Evolutionary conservation across 2,888 invertebrate species (phyloP).

Genomic region (Acrocyrtus sp.): DNA sequence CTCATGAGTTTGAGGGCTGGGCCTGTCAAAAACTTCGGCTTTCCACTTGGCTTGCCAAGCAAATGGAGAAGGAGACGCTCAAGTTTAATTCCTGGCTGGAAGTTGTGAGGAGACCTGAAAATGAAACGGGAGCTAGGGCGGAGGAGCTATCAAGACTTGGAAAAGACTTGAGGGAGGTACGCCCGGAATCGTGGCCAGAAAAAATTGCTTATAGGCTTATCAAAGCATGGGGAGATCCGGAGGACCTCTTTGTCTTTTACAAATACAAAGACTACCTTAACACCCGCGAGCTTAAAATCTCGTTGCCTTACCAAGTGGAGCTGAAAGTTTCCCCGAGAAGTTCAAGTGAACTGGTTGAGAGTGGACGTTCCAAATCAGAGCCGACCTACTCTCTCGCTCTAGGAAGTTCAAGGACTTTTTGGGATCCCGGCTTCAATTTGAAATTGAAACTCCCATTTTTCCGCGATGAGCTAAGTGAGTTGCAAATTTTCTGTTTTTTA

Average conservation of each 20-base stretch:
- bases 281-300: conserved; percentile 55
- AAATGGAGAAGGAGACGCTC: conserved; percentile 54
- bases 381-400: neutral
- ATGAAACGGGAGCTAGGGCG: conserved; percentile 9
- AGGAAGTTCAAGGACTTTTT: conserved; percentile 55
- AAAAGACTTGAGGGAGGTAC: conserved; percentile 26
- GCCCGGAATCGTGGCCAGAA: conserved; percentile 53
- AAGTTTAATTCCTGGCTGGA: conserved; percentile 48
- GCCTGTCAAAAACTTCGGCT: conserved; percentile 56
- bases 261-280: conserved; percentile 59
- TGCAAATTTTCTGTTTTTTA: neutral
- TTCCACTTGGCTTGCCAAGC: conserved; percentile 52
- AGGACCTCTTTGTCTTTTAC: conserved; percentile 56
- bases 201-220: conserved; percentile 51
- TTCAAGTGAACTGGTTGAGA: conserved; percentile 5
- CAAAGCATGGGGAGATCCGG: conserved; percentile 56
- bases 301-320: conserved; percentile 47
- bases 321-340: conserved; percentile 55
- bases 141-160: neutral
- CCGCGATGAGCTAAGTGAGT: conserved; percentile 63
- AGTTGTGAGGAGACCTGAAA: conserved; percentile 34
- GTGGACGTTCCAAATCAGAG: neutral
- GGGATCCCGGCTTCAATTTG: conserved; percentile 63
- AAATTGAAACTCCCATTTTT: conserved; percentile 63
- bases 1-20: conserved; percentile 21